These are phyloP conservation scores for Holocentrus rufus DNA, from an alignment of 2,797 vertebrate species.

Conservation along the genomic window DNA sequence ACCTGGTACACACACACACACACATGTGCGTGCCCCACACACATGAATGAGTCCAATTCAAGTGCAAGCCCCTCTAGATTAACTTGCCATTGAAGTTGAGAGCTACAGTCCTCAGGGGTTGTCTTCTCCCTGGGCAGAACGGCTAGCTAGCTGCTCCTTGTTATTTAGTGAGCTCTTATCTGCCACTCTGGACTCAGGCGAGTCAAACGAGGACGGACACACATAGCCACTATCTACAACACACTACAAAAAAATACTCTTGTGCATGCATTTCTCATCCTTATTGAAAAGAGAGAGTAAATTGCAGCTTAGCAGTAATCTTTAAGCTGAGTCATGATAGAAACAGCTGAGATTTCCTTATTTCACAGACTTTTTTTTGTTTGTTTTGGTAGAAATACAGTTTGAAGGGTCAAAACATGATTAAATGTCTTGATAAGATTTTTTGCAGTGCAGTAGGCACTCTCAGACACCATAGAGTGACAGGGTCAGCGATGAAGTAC, in stretches of 20 bases:
- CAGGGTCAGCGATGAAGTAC: slow-evolving; percentile 4
- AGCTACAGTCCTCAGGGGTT: slow-evolving; percentile 48
- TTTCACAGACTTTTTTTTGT: not conserved
- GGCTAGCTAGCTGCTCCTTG: slow-evolving; percentile 51
- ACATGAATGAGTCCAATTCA: slow-evolving; percentile 33
- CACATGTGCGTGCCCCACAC: slow-evolving; percentile 3
- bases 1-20: slow-evolving; percentile 16
- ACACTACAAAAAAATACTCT: not conserved
- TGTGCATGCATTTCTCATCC: slow-evolving; percentile 5
- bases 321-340: not conserved
- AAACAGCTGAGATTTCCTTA: not conserved
- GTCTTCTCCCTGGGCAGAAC: slow-evolving; percentile 58
- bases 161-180: slow-evolving; percentile 66
- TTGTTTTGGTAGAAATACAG: not conserved
- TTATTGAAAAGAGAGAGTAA: not conserved
- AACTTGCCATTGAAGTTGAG: slow-evolving; percentile 65
- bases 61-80: slow-evolving; percentile 60
- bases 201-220: slow-evolving; percentile 41
- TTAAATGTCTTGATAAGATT: not conserved
- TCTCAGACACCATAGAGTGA: slow-evolving; percentile 10
- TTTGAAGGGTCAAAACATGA: not conserved
- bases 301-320: not conserved
- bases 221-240: slow-evolving; percentile 33
- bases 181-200: slow-evolving; percentile 44
- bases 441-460: not conserved